Evolutionary conservation across 1,140 invertebrate genomes (phyloP), one percentile per base, ranked within the genome.

Genomic region (Bombus consobrinus): DNA sequence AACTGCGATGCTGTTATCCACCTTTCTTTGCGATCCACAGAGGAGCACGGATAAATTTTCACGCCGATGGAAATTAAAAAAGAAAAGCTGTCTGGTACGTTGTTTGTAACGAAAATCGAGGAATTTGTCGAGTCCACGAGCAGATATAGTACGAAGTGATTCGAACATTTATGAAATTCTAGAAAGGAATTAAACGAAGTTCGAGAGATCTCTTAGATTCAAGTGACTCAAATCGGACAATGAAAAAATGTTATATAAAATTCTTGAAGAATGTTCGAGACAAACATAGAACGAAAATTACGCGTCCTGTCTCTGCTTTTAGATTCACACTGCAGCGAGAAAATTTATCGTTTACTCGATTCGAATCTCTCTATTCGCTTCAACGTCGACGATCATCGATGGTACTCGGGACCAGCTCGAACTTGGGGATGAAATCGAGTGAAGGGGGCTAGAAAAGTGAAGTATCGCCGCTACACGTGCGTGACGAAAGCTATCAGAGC

Each of bases 11-110:
- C 25, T 71, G 32, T 43, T 74, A 79, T n/a, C 28, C 18, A 13
- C 39, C 9, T 53, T 34, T 25, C 57, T 3, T 28, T 15, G 13
- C 41, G 15, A 74, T 47, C 13, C 13, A 66, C 22, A 1, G 15
- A 22, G 4, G 10, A 75, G 53, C 1, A 4, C 0, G 22, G 10
- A 18, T 39, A n/a, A 28, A 15, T 37, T 37, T n/a, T 12, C 32
- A 9, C 88, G 47, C 18, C 18, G 87, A 77, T n/a, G 75, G 75
- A 86, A 78, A 62, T 62, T 62, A n/a, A 13, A n/a, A 13, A 13
- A 62, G 25, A 22, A 22, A 53, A 53, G 18, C 47, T 53, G 47
- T 22, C 18, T 22, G 18, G 5, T 22, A 22, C 28, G 25, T 4
- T 4, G 28, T n/a, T 28, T 5, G 25, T 12, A n/a, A 1, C 28